Percentiles rank a stretch among this genome's conserved stretches.
Evolutionary conservation across 1,140 invertebrate genomes (phyloP).

Genomic region (Cardiocondyla obscurior): DNA sequence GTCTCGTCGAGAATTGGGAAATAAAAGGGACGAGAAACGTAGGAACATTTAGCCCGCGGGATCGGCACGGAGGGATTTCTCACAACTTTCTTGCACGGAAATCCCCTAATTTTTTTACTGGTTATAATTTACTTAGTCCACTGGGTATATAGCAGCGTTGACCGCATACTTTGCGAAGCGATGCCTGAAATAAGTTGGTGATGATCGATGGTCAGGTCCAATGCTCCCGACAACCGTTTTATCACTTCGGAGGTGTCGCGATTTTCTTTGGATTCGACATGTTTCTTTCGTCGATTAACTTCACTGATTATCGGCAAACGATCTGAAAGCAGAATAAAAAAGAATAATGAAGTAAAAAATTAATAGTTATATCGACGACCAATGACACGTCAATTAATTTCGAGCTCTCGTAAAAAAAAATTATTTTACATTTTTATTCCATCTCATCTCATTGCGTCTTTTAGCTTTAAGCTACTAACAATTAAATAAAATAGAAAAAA

Average conservation of each 20-base stretch:
- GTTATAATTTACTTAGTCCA: not conserved
- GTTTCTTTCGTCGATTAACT: slow-evolving; percentile 53
- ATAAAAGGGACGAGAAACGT: slow-evolving; percentile 4
- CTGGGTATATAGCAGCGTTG: not conserved
- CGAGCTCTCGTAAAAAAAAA: not conserved
- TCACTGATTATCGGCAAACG: slow-evolving; percentile 40
- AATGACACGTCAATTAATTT: not conserved
- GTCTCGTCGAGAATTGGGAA: not conserved
- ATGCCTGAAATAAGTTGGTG: not conserved
- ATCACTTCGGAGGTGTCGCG: slow-evolving; percentile 7
- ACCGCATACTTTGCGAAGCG: not conserved
- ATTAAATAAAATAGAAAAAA: no score
- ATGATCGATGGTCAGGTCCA: slow-evolving; percentile 12
- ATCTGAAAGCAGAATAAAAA: slow-evolving; percentile 61
- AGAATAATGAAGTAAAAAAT: not conserved
- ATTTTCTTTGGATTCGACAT: slow-evolving; percentile 65
- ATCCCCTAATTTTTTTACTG: not conserved
- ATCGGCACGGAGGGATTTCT: not conserved
- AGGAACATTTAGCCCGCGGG: not conserved
- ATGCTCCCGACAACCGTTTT: not conserved
- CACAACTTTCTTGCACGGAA: not conserved
- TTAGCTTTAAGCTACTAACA: not conserved
- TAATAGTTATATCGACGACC: not conserved
- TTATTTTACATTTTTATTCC: not conserved
- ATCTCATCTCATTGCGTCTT: not conserved